Evolutionary conservation across 1,140 invertebrate genomes (phyloP).

Genomic region (Acromyrmex charruanus): DNA sequence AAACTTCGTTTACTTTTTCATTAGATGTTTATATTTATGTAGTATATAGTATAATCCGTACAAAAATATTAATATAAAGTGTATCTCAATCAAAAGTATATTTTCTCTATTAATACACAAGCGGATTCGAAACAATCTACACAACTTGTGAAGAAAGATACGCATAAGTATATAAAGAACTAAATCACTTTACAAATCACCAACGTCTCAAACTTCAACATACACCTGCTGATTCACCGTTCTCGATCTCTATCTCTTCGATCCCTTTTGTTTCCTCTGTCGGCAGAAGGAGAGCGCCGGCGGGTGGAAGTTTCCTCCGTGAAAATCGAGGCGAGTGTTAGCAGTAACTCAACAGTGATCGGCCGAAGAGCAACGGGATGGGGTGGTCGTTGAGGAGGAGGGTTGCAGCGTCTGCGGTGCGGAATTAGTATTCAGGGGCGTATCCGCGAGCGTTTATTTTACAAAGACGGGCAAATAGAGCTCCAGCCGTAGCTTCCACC

Average conservation of each 20-base stretch:
- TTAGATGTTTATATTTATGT: neutral
- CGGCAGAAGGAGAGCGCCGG: neutral
- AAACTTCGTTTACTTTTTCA: neutral
- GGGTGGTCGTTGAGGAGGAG: slow-evolving; percentile 20
- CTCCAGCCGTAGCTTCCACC: slow-evolving; percentile 35
- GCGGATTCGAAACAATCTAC: neutral
- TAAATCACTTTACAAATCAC: slow-evolving; percentile 21
- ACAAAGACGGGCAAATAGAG: slow-evolving; percentile 83
- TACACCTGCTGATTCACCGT: slow-evolving; percentile 29
- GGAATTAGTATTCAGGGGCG: slow-evolving; percentile 81
- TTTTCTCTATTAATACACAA: slow-evolving; percentile 2
- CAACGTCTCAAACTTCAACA: slow-evolving; percentile 35
- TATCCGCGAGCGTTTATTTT: slow-evolving; percentile 83
- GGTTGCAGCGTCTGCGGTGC: slow-evolving; percentile 28
- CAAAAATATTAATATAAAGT: slow-evolving; percentile 4
- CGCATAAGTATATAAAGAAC: neutral
- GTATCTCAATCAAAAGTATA: neutral
- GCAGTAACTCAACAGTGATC: slow-evolving; percentile 39
- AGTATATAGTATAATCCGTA: neutral
- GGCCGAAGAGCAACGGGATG: slow-evolving; percentile 12
- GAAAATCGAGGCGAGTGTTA: slow-evolving; percentile 45
- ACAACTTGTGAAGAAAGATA: neutral
- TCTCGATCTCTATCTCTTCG: slow-evolving; percentile 34
- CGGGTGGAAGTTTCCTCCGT: slow-evolving; percentile 18
- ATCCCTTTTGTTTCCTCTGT: slow-evolving; percentile 35